These are phyloP conservation scores for Autographa gamma DNA, from an alignment of 2,888 invertebrate genomes.

Conservation along the genomic window DNA sequence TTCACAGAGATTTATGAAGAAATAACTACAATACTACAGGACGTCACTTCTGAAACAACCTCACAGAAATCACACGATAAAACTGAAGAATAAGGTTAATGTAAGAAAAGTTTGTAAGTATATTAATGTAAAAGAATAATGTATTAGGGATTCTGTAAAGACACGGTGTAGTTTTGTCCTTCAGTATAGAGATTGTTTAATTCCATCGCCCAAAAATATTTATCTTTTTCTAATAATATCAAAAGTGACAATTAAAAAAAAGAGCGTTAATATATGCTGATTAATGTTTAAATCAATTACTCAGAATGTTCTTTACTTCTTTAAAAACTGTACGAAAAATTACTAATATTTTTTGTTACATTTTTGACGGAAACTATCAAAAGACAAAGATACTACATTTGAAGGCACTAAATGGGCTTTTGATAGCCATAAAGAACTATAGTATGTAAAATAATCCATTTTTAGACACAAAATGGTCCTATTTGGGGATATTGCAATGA, in stretches of 20 bases:
- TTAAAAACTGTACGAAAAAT: too few relatives aligned
- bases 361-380: too few relatives aligned
- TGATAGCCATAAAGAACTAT: not conserved
- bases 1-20: slow-evolving; percentile 89
- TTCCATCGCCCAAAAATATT: too few relatives aligned
- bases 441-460: not conserved
- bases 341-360: too few relatives aligned
- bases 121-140: not conserved
- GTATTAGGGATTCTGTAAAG: too few relatives aligned
- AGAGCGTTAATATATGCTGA: too few relatives aligned
- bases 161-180: too few relatives aligned
- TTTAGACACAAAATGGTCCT: slow-evolving; percentile 11
- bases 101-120: not conserved
- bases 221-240: too few relatives aligned
- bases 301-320: too few relatives aligned
- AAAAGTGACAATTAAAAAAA: too few relatives aligned
- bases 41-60: slow-evolving; percentile 71
- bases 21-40: slow-evolving; percentile 70
- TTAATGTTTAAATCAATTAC: too few relatives aligned
- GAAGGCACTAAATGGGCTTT: not conserved
- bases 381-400: not conserved
- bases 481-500: slow-evolving; percentile 41
- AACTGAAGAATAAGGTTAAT: slow-evolving; percentile 51
- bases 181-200: too few relatives aligned
- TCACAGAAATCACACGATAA: slow-evolving; percentile 69